A percentile compares a stretch with the other conserved stretches of the same genome.
These are phyloP conservation scores for Hippocampus abdominalis DNA, from an alignment of 2,113 vertebrate genomes.

Conservation along the genomic window DNA sequence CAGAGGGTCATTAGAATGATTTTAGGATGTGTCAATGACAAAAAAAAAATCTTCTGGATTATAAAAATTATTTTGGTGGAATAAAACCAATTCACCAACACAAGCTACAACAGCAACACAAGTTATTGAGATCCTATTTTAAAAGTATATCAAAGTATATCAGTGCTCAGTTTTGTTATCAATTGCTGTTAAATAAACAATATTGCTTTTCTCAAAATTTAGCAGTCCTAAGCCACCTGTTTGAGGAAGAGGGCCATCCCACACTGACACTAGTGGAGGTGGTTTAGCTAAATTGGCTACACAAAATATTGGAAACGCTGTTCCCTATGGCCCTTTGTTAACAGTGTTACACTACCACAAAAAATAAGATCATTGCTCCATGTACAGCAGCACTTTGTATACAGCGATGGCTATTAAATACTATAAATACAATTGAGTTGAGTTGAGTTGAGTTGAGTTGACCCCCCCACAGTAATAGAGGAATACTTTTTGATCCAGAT, in stretches of 20 bases:
- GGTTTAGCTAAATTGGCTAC: no score
- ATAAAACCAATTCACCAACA: conserved; percentile 25
- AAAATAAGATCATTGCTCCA: background rate
- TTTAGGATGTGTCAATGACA: conserved; percentile 77
- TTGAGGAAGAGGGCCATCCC: background rate
- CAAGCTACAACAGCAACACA: background rate
- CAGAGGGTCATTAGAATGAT: conserved; percentile 24
- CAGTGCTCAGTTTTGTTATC: background rate
- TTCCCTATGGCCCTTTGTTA: no score
- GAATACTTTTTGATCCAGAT: background rate
- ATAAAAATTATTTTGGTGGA: conserved; percentile 53
- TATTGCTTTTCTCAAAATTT: background rate
- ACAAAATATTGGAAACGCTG: no score
- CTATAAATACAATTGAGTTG: no score
- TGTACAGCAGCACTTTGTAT: no score
- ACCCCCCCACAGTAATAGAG: no score
- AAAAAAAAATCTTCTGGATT: conserved; percentile 34
- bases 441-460: no score
- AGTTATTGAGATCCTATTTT: background rate
- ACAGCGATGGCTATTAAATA: no score
- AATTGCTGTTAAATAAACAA: background rate
- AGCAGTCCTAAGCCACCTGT: no score
- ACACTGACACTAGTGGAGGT: no score
- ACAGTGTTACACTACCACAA: no score
- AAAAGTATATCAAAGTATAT: background rate